phyloP scores from a whole-genome alignment of 2,113 vertebrate species.

The Macheiramphus alcinus region DNA sequence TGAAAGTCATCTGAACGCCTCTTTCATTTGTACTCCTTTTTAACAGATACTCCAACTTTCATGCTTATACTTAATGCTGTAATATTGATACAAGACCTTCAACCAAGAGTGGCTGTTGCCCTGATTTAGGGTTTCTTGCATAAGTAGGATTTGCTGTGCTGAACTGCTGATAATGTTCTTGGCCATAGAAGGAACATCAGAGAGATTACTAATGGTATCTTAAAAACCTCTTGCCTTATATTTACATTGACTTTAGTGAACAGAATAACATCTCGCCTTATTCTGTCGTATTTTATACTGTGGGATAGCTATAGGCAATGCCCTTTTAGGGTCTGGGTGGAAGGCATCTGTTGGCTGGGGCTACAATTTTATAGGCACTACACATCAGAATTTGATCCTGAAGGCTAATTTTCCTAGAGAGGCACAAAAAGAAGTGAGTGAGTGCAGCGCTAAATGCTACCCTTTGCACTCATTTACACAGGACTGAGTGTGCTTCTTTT shows the following conservation, averaged over 20 bases:
- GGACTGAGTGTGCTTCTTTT: not conserved
- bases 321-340: not conserved
- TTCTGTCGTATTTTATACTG: not conserved
- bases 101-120: not conserved
- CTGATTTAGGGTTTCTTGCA: not conserved
- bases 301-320: not conserved
- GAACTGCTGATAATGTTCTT: not conserved
- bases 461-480: not conserved
- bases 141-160: not conserved
- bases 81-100: not conserved
- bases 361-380: not conserved
- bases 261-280: not conserved
- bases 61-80: not conserved
- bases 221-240: not conserved
- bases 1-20: not conserved
- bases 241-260: not conserved
- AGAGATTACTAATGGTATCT: not conserved
- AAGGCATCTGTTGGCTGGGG: not conserved
- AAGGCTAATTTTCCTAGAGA: not conserved
- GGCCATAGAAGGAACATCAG: not conserved
- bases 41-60: not conserved
- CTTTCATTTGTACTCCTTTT: not conserved
- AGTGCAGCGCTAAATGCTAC: not conserved
- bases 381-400: not conserved
- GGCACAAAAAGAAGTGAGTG: not conserved